phyloP scores from a whole-genome alignment of 2,888 invertebrate species.

The Lithophane socia region DNA sequence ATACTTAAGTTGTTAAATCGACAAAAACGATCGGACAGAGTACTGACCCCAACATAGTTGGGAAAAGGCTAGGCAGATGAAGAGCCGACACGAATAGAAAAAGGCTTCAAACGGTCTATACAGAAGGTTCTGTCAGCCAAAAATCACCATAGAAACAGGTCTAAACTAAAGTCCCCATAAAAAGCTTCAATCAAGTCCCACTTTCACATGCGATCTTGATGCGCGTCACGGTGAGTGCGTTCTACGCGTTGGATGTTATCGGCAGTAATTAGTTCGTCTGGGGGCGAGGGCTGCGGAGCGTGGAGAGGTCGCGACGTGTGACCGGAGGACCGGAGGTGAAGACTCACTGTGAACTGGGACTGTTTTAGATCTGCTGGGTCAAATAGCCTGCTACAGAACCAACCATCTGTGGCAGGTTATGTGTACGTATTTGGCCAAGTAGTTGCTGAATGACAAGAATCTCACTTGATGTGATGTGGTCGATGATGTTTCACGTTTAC shows the following conservation, averaged over 20 bases:
- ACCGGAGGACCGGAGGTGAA: constrained; percentile 46
- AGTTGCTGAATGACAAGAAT: neutral
- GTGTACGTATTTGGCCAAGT: neutral
- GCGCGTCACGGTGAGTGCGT: constrained; percentile 71
- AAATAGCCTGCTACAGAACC: neutral
- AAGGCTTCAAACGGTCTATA: neutral
- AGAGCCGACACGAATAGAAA: neutral
- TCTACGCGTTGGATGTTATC: constrained; percentile 69
- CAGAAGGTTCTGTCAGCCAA: neutral
- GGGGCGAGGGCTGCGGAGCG: constrained; percentile 73
- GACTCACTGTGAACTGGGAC: constrained; percentile 23
- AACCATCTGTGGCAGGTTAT: neutral
- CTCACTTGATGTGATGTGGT: too few relatives aligned
- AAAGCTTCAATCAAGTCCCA: constrained; percentile 65
- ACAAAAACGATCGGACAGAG: neutral
- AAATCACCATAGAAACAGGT: constrained; percentile 26
- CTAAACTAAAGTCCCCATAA: constrained; percentile 34
- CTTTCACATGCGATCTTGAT: constrained; percentile 77
- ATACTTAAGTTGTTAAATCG: neutral
- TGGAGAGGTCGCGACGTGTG: constrained; percentile 70
- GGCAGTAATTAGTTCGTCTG: constrained; percentile 80
- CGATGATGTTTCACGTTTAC: neutral
- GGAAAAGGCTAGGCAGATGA: too few relatives aligned
- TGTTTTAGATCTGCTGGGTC: constrained; percentile 11
- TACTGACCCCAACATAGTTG: neutral